Evolutionary conservation across 2,797 vertebrate species (phyloP).

Genomic region (Neostethus bicornis): DNA sequence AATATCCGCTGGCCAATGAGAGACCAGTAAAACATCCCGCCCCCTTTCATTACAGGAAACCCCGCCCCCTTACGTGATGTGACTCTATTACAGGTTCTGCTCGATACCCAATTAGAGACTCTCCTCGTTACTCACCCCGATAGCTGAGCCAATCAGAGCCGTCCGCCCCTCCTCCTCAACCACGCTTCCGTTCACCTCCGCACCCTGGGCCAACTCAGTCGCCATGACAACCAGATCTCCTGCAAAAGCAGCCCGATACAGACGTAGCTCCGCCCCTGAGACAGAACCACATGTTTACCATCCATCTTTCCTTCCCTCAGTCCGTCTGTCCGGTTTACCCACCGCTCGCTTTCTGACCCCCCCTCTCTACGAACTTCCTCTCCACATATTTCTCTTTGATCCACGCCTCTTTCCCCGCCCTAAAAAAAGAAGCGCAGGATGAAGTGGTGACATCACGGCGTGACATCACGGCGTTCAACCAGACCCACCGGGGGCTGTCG

Average conservation of each 20-base stretch:
- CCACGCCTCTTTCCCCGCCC: slow-evolving; percentile 78
- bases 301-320: too few relatives aligned
- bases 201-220: slow-evolving; percentile 65
- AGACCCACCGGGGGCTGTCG: slow-evolving; percentile 58
- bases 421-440: slow-evolving; percentile 23
- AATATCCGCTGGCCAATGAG: too few relatives aligned
- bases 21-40: too few relatives aligned
- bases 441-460: too few relatives aligned
- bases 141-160: slow-evolving; percentile 74
- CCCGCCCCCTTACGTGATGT: too few relatives aligned
- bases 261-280: slow-evolving; percentile 17
- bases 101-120: too few relatives aligned
- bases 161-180: slow-evolving; percentile 66
- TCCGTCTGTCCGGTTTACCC: too few relatives aligned
- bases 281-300: too few relatives aligned
- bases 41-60: too few relatives aligned
- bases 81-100: too few relatives aligned
- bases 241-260: slow-evolving; percentile 60
- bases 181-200: slow-evolving; percentile 71
- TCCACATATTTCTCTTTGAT: slow-evolving; percentile 80
- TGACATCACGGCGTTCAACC: too few relatives aligned
- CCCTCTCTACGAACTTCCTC: slow-evolving; percentile 67
- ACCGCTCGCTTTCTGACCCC: slow-evolving; percentile 36
- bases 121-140: slow-evolving; percentile 77
- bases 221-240: slow-evolving; percentile 77